phyloP scores from a whole-genome alignment of 2,888 invertebrate species.

The Eupithecia insigniata region DNA sequence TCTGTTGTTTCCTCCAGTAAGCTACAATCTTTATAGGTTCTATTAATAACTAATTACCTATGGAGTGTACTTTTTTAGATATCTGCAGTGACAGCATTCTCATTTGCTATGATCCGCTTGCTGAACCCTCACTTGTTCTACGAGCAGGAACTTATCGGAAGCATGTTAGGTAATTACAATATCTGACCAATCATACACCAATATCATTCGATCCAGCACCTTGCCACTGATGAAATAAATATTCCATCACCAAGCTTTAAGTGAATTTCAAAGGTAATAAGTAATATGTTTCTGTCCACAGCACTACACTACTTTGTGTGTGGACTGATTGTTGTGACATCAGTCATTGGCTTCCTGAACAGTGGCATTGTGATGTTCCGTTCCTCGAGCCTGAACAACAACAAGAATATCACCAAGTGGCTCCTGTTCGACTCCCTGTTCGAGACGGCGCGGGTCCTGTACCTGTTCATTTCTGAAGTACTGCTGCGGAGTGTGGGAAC shows the following conservation, averaged over 20 bases:
- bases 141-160: slow-evolving; percentile 61
- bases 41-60: too few species aligned
- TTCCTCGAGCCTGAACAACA: slow-evolving; percentile 56
- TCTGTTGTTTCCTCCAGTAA: not conserved
- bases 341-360: slow-evolving; percentile 73
- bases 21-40: not conserved
- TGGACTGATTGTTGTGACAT: slow-evolving; percentile 67
- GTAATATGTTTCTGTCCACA: slow-evolving; percentile 45
- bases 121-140: slow-evolving; percentile 70
- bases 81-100: slow-evolving; percentile 74
- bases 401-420: slow-evolving; percentile 73
- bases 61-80: slow-evolving; percentile 58
- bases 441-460: slow-evolving; percentile 73
- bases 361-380: slow-evolving; percentile 71
- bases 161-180: slow-evolving; percentile 58
- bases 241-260: not conserved
- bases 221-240: not conserved
- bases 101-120: slow-evolving; percentile 67
- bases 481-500: slow-evolving; percentile 67
- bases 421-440: slow-evolving; percentile 75
- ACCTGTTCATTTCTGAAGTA: slow-evolving; percentile 72
- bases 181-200: not conserved
- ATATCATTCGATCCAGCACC: not conserved
- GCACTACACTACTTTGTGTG: slow-evolving; percentile 74
- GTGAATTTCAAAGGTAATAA: not conserved